Evolutionary conservation across 2,113 vertebrate species (phyloP).

Genomic region (Eclectus roratus): DNA sequence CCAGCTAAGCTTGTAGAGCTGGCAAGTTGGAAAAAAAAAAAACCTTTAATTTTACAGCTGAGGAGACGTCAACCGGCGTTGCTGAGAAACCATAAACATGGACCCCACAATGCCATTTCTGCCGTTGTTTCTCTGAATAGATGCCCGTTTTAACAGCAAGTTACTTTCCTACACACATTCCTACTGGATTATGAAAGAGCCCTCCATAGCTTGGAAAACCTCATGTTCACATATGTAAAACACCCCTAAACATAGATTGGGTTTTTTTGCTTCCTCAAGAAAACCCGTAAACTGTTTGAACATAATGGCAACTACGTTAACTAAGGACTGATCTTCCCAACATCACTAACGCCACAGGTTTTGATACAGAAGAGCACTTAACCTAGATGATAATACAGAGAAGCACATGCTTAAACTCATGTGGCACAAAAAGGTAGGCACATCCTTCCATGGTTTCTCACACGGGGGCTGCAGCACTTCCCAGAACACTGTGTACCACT

Average conservation of each 20-base stretch:
- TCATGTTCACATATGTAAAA: neutral
- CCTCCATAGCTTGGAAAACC: neutral
- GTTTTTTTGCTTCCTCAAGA: neutral
- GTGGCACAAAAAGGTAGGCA: neutral
- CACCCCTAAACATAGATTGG: rapidly evolving
- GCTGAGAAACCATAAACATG: conserved; percentile 61
- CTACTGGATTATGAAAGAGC: conserved; percentile 28
- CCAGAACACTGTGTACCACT: rapidly evolving
- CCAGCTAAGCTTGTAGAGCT: neutral
- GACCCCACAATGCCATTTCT: conserved; percentile 51
- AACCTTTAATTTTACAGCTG: conserved; percentile 26
- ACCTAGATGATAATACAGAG: neutral
- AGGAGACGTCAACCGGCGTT: conserved; percentile 19
- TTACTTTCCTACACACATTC: conserved; percentile 15
- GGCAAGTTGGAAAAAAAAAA: neutral
- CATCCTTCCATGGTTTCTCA: rapidly evolving
- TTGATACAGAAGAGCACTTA: neutral
- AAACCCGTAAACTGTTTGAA: neutral
- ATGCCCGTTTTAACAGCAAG: neutral
- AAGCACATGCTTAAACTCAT: neutral
- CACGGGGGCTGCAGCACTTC: rapidly evolving
- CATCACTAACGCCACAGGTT: neutral
- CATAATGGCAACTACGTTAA: rapidly evolving
- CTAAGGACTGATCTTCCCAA: neutral
- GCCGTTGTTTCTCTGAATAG: conserved; percentile 27